Evolutionary conservation across 2,113 vertebrate genomes (phyloP).

Genomic region (Fulica atra): DNA sequence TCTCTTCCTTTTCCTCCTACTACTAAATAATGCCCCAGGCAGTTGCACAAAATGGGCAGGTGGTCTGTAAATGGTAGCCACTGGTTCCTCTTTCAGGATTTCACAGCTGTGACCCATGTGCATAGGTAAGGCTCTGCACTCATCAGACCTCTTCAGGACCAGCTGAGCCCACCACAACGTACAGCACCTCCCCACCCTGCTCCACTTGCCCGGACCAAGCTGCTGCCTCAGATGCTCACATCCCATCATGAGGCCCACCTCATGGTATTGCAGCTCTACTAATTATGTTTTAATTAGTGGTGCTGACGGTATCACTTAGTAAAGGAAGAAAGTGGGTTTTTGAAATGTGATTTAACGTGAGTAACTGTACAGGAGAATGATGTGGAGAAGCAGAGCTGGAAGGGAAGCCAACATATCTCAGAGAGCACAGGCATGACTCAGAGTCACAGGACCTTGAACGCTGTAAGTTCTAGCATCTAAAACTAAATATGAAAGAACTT

Average conservation of each 20-base stretch:
- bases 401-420: neutral
- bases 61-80: neutral
- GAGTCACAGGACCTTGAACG: neutral
- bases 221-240: neutral
- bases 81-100: neutral
- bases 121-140: neutral
- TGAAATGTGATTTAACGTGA: neutral
- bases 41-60: neutral
- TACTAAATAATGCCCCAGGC: neutral
- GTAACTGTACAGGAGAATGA: neutral
- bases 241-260: neutral
- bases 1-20: neutral
- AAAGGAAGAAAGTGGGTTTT: neutral
- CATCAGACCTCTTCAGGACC: fast-evolving
- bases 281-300: neutral
- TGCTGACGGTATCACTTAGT: neutral
- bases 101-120: fast-evolving
- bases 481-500: neutral
- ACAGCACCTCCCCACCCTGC: neutral
- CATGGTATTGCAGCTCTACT: neutral
- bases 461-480: neutral
- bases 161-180: fast-evolving
- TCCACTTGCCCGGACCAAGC: neutral
- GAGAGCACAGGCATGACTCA: neutral
- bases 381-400: neutral